phyloP scores from a whole-genome alignment of 2,888 invertebrate species.

The Ecliptopera silaceata region DNA sequence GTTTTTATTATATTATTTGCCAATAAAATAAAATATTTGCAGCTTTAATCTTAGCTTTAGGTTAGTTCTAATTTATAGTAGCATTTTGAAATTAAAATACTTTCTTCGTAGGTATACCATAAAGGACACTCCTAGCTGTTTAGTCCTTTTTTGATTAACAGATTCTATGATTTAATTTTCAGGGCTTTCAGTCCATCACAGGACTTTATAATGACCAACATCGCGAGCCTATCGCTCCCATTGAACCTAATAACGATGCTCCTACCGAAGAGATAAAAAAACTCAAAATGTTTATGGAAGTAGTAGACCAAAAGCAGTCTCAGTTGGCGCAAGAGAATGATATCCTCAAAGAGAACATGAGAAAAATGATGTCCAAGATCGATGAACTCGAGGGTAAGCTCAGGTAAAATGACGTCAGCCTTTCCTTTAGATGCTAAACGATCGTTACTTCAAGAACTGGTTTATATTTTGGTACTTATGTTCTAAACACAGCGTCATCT shows the following conservation, averaged over 20 bases:
- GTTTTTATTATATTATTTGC: no score
- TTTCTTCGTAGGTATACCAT: no score
- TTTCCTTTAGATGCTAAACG: neutral
- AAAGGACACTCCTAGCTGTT: no score
- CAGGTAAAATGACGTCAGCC: slow-evolving; percentile 53
- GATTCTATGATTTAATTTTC: slow-evolving; percentile 4
- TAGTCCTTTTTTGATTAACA: no score
- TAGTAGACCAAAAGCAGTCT: slow-evolving; percentile 58
- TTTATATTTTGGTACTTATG: no score
- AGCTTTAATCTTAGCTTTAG: no score
- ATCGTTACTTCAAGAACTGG: no score
- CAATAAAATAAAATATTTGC: no score
- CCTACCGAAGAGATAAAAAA: slow-evolving; percentile 53
- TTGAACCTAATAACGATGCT: slow-evolving; percentile 38
- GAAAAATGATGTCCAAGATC: slow-evolving; percentile 61
- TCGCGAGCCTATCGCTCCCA: slow-evolving; percentile 48
- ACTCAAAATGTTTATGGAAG: slow-evolving; percentile 53
- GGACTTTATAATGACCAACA: slow-evolving; percentile 63
- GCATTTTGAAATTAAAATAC: no score
- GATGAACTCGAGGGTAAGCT: slow-evolving; percentile 67
- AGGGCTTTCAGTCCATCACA: slow-evolving; percentile 73
- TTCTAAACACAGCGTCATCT: no score
- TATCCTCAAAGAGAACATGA: slow-evolving; percentile 57
- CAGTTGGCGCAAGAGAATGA: slow-evolving; percentile 61
- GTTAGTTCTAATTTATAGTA: no score